Conservation (phyloP, 2,113 vertebrate genomes). For the Climacteris rufus region DNA sequence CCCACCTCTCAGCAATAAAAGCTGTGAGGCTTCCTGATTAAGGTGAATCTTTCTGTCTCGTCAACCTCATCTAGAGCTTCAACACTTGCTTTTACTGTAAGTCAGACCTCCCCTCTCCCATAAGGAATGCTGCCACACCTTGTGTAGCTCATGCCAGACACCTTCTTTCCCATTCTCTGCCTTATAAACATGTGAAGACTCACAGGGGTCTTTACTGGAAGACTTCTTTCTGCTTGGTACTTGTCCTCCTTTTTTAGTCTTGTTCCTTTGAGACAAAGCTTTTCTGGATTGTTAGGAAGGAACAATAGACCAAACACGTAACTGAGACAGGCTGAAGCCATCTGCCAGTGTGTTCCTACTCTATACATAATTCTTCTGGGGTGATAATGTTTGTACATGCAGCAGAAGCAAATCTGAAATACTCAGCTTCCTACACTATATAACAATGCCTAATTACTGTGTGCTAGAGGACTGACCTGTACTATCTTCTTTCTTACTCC, state of each 20-base stretch:
- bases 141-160: neutral
- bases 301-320: neutral
- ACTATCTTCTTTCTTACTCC: neutral
- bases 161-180: neutral
- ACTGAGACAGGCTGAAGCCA: neutral
- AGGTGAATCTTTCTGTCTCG: neutral
- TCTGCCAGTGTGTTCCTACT: neutral
- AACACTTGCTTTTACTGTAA: neutral
- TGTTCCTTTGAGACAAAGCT: neutral
- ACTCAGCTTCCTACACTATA: neutral
- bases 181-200: neutral
- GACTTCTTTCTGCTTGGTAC: neutral
- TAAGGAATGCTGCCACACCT: neutral
- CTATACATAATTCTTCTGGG: neutral
- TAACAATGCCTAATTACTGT: neutral
- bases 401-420: neutral
- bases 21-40: neutral
- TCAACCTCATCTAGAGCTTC: neutral
- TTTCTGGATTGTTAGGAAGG: neutral
- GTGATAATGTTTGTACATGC: neutral
- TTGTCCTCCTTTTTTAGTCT: neutral
- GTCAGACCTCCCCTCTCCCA: neutral
- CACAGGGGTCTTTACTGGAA: neutral
- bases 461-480: neutral
- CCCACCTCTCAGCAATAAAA: neutral